A percentile compares a stretch with the other conserved stretches of the same genome.
These are phyloP conservation scores for Psammodynastes pulverulentus DNA, from an alignment of 2,113 vertebrate genomes.

Conservation along the genomic window DNA sequence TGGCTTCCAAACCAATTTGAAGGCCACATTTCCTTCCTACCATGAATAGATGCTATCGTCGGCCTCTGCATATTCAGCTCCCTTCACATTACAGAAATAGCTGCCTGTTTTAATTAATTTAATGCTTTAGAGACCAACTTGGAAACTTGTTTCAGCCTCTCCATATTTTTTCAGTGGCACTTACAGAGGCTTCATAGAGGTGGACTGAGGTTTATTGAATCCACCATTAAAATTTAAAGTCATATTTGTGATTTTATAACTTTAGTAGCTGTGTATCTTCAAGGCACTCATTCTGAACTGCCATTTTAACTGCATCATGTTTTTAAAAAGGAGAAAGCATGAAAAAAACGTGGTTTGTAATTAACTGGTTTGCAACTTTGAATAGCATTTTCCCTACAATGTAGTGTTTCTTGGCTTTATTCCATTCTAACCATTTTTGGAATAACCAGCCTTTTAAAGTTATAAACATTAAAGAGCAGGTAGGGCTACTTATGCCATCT, in stretches of 20 bases:
- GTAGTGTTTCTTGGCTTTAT: background rate
- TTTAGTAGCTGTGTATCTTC: constrained; percentile 26
- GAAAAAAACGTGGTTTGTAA: constrained; percentile 17
- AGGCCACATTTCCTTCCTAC: constrained; percentile 1
- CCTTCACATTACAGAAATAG: constrained; percentile 8
- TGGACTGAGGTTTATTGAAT: constrained; percentile 9
- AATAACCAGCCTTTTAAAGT: background rate
- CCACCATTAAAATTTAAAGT: constrained; percentile 36
- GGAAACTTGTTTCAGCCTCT: background rate
- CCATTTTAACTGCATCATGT: constrained; percentile 11
- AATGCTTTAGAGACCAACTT: constrained; percentile 1
- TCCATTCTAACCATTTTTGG: background rate
- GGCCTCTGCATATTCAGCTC: background rate
- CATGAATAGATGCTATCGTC: constrained; percentile 33
- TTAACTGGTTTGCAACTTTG: constrained; percentile 24
- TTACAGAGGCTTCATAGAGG: background rate
- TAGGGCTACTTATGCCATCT: background rate
- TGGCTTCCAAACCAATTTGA: background rate
- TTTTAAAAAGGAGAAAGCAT: background rate
- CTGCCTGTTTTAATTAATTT: background rate
- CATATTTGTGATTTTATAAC: rapidly evolving
- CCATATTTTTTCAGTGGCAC: background rate
- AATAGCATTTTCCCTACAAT: constrained; percentile 11
- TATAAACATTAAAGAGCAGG: constrained; percentile 15
- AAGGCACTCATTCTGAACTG: constrained; percentile 7